Percentiles rank a stretch among this genome's conserved stretches.
Conservation (phyloP, 2,888 invertebrate genomes). For the Halictus ligatus region DNA sequence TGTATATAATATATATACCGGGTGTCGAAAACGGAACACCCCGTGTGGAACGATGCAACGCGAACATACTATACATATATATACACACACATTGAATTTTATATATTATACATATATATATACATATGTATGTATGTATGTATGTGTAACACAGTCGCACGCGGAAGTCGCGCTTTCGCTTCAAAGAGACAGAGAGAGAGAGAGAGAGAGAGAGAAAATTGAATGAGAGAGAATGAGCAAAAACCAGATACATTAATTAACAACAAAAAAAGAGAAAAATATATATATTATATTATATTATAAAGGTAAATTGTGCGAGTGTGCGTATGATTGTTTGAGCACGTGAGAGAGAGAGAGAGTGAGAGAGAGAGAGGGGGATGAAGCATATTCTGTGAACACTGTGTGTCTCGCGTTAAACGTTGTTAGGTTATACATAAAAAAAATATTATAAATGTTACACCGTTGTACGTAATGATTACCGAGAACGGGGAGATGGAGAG, state of each 20-base stretch:
- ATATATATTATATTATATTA: conserved; percentile 17
- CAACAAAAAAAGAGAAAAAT: conserved; percentile 8
- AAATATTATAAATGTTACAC: conserved; percentile 80
- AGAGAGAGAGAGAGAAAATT: neutral
- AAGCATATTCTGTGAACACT: conserved; percentile 37
- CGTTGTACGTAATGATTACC: conserved; percentile 78
- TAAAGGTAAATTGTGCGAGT: conserved; percentile 21
- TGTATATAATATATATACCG: conserved; percentile 50
- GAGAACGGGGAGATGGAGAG: conserved; percentile 13
- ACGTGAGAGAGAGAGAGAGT: neutral
- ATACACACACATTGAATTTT: conserved; percentile 21
- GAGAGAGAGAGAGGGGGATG: neutral
- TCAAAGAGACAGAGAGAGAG: neutral
- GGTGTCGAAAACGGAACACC: neutral
- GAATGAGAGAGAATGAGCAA: neutral
- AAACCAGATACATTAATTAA: neutral
- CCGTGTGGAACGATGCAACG: conserved; percentile 36
- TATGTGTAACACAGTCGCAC: conserved; percentile 42
- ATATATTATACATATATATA: conserved; percentile 38
- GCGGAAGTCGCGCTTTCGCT: conserved; percentile 42
- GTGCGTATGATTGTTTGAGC: neutral
- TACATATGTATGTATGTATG: conserved; percentile 48
- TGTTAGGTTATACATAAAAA: conserved; percentile 76
- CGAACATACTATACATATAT: conserved; percentile 48
- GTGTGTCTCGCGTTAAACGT: conserved; percentile 78